Evolutionary conservation across 2,888 invertebrate genomes (phyloP).

Genomic region (Drosophila planitibia): DNA sequence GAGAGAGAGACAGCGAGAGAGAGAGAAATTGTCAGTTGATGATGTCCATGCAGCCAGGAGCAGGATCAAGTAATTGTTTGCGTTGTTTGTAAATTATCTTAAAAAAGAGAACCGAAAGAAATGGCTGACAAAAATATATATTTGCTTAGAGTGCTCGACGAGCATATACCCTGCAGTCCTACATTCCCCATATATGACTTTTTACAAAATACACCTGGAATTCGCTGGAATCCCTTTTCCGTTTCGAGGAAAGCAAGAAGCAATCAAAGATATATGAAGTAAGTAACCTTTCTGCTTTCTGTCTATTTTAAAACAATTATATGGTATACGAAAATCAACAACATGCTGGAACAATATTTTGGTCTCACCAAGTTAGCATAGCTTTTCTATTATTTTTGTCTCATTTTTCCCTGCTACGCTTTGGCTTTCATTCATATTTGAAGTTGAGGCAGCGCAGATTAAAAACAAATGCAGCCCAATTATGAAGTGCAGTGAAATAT

Average conservation of each 20-base stretch:
- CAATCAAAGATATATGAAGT: not conserved
- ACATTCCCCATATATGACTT: not conserved
- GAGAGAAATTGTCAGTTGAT: constrained; percentile 70
- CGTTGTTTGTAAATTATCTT: constrained; percentile 64
- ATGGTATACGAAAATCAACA: not conserved
- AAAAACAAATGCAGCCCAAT: constrained; percentile 5
- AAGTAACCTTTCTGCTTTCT: not conserved
- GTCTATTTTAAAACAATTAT: not conserved
- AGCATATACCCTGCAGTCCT: not conserved
- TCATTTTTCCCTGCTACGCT: not conserved
- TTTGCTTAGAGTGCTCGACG: not conserved
- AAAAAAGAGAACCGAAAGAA: constrained; percentile 21
- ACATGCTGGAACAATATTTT: constrained; percentile 3
- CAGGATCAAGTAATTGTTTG: constrained; percentile 70
- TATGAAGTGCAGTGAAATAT: constrained; percentile 10
- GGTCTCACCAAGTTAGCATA: constrained; percentile 35
- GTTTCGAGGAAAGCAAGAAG: not conserved
- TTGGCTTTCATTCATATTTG: constrained; percentile 2
- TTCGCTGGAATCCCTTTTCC: not conserved
- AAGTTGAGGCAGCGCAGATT: not conserved
- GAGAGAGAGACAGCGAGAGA: not conserved
- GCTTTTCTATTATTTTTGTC: not conserved
- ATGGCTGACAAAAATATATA: not conserved
- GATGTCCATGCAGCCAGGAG: constrained; percentile 42
- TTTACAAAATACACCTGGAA: not conserved